Conservation (phyloP, 2,888 invertebrate genomes). For the Epicampocera succincta region DNA sequence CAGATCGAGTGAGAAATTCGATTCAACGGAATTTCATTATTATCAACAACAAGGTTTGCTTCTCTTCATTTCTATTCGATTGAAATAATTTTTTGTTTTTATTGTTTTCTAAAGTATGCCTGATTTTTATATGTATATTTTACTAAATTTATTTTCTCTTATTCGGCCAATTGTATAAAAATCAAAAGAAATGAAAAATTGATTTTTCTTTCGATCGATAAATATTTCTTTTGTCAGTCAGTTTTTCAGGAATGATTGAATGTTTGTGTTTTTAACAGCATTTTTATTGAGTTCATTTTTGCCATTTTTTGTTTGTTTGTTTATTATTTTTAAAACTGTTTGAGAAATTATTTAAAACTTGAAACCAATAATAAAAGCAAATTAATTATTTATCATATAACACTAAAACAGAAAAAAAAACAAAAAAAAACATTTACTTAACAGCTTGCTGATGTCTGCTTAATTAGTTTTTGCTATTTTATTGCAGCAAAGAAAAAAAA, state of each 20-base stretch:
- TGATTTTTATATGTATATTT: conserved; percentile 11
- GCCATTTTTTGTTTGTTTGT: background rate
- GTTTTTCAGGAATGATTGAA: conserved; percentile 26
- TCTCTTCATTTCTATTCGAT: conserved; percentile 47
- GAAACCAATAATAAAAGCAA: background rate
- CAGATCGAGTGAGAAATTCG: conserved; percentile 85
- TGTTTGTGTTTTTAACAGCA: conserved; percentile 49
- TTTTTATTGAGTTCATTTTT: conserved; percentile 33
- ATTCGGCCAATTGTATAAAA: conserved; percentile 28
- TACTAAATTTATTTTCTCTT: conserved; percentile 6
- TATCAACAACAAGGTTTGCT: conserved; percentile 81
- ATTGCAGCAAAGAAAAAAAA: background rate
- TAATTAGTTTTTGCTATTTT: conserved; percentile 17
- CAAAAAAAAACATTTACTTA: background rate
- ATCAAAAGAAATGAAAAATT: conserved; percentile 32
- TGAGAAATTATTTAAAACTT: background rate
- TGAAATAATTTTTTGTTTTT: conserved; percentile 46
- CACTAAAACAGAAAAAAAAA: background rate
- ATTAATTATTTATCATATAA: conserved; percentile 13
- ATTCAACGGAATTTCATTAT: conserved; percentile 84
- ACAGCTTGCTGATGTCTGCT: conserved; percentile 17
- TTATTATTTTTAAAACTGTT: background rate
- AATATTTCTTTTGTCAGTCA: conserved; percentile 1
- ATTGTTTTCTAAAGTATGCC: conserved; percentile 65
- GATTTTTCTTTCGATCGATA: conserved; percentile 1